Percentiles rank a stretch among this genome's conserved stretches.
These are phyloP conservation scores for Synanceia verrucosa DNA, from an alignment of 2,797 vertebrate genomes.

Conservation along the genomic window DNA sequence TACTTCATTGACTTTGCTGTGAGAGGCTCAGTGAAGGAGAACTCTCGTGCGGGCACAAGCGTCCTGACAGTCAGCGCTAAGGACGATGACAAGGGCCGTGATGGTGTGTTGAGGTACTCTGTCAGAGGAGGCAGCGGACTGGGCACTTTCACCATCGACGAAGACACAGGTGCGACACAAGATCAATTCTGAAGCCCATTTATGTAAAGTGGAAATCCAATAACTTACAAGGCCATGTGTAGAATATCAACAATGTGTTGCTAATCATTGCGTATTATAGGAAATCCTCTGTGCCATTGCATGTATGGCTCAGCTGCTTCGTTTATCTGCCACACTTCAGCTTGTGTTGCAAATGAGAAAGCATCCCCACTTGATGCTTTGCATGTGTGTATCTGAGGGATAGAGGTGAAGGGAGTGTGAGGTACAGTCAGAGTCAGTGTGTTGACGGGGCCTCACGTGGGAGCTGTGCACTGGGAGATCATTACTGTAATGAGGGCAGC, in stretches of 20 bases:
- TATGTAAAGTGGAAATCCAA: slow-evolving; percentile 71
- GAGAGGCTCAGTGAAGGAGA: slow-evolving; percentile 91
- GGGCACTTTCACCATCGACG: slow-evolving; percentile 93
- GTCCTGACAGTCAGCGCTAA: slow-evolving; percentile 89
- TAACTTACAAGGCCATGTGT: slow-evolving; percentile 34
- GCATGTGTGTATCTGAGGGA: background rate
- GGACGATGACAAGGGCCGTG: slow-evolving; percentile 91
- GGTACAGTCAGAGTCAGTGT: slow-evolving; percentile 51
- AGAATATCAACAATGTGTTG: slow-evolving; percentile 45
- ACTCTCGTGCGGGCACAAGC: slow-evolving; percentile 89
- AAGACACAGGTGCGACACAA: slow-evolving; percentile 93
- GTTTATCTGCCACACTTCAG: background rate
- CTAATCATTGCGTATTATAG: slow-evolving; percentile 12
- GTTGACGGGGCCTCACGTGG: slow-evolving; percentile 59
- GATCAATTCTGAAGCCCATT: slow-evolving; percentile 64
- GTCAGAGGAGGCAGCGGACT: slow-evolving; percentile 92
- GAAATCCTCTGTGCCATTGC: background rate
- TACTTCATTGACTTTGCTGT: slow-evolving; percentile 90
- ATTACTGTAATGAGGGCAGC: slow-evolving; percentile 80
- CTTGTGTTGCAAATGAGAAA: slow-evolving; percentile 7
- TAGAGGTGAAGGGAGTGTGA: slow-evolving; percentile 20
- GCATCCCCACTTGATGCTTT: slow-evolving; percentile 2
- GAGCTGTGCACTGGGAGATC: slow-evolving; percentile 68
- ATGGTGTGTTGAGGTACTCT: slow-evolving; percentile 91
- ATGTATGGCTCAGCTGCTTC: background rate